A percentile compares a stretch with the other conserved stretches of the same genome.
These are phyloP conservation scores for Gymnothorax reevesii DNA, from an alignment of 2,797 vertebrate genomes.

Conservation along the genomic window DNA sequence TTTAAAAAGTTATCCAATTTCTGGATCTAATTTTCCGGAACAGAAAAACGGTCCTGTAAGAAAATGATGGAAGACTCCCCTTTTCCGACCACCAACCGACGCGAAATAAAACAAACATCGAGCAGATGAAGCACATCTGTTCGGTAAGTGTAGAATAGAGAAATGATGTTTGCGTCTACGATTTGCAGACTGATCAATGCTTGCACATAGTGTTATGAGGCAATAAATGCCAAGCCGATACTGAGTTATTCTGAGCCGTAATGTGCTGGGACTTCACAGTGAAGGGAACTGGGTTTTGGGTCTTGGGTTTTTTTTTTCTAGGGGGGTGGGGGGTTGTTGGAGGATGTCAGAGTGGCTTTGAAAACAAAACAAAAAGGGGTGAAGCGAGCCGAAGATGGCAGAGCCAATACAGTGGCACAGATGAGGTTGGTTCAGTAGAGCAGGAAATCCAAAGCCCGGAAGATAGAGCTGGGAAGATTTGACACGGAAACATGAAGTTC, in stretches of 20 bases:
- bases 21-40: background rate
- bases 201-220: background rate
- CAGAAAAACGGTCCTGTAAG: background rate
- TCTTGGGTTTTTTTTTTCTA: no score
- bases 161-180: background rate
- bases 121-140: conserved; percentile 13
- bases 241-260: background rate
- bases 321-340: background rate
- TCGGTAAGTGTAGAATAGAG: background rate
- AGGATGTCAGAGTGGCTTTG: background rate
- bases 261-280: background rate
- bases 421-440: background rate
- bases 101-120: background rate
- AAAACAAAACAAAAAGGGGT: background rate
- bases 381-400: background rate
- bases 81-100: background rate
- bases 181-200: background rate
- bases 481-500: background rate
- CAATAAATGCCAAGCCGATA: background rate
- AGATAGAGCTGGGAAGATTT: background rate
- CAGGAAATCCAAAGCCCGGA: background rate
- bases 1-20: conserved; percentile 2
- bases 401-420: background rate
- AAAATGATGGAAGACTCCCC: background rate
- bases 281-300: background rate